These are phyloP conservation scores for Aegithalos caudatus DNA, from an alignment of 2,113 vertebrate genomes.

Conservation along the genomic window DNA sequence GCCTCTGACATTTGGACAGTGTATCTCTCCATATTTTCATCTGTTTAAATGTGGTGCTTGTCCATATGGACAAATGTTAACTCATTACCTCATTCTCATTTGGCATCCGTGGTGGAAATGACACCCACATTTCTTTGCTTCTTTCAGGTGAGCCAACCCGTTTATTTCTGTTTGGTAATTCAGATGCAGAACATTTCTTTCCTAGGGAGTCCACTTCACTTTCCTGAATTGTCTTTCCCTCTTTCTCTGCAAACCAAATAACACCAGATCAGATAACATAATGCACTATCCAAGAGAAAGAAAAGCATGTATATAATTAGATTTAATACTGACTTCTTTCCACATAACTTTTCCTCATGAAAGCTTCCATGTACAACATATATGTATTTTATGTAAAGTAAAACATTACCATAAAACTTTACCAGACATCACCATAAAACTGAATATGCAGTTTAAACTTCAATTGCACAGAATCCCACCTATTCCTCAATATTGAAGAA, in stretches of 20 bases:
- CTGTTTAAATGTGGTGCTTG: neutral
- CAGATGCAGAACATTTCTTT: neutral
- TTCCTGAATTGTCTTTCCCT: neutral
- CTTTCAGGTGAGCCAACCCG: neutral
- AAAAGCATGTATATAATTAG: neutral
- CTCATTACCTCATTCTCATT: conserved; percentile 57
- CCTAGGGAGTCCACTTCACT: neutral
- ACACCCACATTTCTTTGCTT: neutral
- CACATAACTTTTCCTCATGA: neutral
- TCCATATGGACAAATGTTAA: neutral
- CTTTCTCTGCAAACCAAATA: conserved; percentile 56
- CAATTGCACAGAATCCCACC: neutral
- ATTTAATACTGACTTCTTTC: neutral
- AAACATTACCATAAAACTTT: neutral
- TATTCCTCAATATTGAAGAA: neutral
- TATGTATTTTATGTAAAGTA: neutral
- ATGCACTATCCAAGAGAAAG: neutral
- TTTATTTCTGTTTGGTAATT: neutral
- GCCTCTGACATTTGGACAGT: conserved; percentile 28
- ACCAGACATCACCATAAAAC: neutral
- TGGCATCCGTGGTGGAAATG: neutral
- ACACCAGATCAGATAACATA: neutral
- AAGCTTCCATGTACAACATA: neutral
- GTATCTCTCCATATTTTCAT: neutral
- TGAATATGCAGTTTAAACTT: neutral